phyloP scores from a whole-genome alignment of 2,888 invertebrate genomes.

The Hypomecis punctinalis region DNA sequence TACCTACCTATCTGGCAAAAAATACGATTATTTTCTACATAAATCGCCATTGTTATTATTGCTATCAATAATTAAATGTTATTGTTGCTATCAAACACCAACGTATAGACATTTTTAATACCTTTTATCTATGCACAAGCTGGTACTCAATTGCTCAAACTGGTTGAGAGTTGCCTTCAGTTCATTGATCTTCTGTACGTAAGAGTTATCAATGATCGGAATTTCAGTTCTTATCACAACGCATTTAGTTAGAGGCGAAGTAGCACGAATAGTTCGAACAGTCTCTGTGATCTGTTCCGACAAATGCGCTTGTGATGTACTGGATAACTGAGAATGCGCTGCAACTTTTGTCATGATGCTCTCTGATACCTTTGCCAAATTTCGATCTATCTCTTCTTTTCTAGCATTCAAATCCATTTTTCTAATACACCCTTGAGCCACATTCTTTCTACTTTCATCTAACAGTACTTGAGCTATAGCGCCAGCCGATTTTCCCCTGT shows the following conservation, averaged over 20 bases:
- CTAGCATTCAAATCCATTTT: slow-evolving; percentile 60
- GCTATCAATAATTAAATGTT: no score
- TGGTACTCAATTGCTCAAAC: slow-evolving; percentile 86
- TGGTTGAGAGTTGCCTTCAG: slow-evolving; percentile 87
- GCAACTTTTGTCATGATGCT: slow-evolving; percentile 55
- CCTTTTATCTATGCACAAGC: slow-evolving; percentile 88
- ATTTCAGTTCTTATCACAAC: slow-evolving; percentile 70
- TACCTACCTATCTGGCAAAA: no score
- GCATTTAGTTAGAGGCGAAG: slow-evolving; percentile 65
- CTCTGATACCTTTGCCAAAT: slow-evolving; percentile 54
- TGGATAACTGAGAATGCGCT: slow-evolving; percentile 51
- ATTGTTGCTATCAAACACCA: background rate
- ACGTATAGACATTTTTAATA: slow-evolving; percentile 55
- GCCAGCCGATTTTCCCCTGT: slow-evolving; percentile 91
- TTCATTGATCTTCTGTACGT: slow-evolving; percentile 84
- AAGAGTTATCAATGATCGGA: slow-evolving; percentile 81
- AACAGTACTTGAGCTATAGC: slow-evolving; percentile 88
- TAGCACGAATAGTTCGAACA: slow-evolving; percentile 60
- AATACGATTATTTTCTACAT: no score
- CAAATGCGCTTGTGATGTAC: slow-evolving; percentile 53
- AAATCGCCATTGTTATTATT: no score
- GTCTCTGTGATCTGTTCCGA: slow-evolving; percentile 61
- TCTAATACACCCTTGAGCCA: slow-evolving; percentile 70
- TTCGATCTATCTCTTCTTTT: slow-evolving; percentile 55
- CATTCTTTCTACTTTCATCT: slow-evolving; percentile 84